Conservation (phyloP, 2,888 invertebrate genomes). For the Agrochola lota region DNA sequence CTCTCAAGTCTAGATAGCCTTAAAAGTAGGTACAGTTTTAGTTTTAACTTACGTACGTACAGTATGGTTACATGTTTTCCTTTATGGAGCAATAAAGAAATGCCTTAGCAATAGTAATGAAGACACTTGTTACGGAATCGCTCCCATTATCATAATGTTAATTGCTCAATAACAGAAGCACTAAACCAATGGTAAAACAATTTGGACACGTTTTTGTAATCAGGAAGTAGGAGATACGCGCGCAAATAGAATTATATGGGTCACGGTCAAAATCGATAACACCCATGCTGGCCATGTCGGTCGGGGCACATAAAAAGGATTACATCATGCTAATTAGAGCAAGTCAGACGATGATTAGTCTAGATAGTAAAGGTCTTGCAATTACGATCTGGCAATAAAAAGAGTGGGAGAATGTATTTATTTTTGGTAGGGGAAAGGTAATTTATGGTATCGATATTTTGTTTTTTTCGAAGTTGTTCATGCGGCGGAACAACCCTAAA, state of each 20-base stretch:
- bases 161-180: constrained; percentile 49
- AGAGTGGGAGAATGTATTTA: constrained; percentile 31
- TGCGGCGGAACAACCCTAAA: constrained; percentile 45
- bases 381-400: constrained; percentile 14
- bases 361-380: constrained; percentile 15
- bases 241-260: constrained; percentile 71
- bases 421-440: neutral
- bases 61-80: constrained; percentile 24
- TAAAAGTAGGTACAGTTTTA: neutral
- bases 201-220: constrained; percentile 43
- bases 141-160: constrained; percentile 33
- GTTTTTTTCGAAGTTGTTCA: constrained; percentile 14
- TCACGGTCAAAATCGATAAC: constrained; percentile 78
- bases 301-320: constrained; percentile 50
- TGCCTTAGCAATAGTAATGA: constrained; percentile 51
- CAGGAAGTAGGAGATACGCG: constrained; percentile 56
- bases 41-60: constrained; percentile 4
- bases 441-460: constrained; percentile 3
- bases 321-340: constrained; percentile 40
- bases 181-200: constrained; percentile 34
- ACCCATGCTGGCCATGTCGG: constrained; percentile 50
- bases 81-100: constrained; percentile 50
- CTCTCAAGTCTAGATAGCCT: neutral
- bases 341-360: constrained; percentile 13
- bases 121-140: constrained; percentile 53